A percentile compares a stretch with the other conserved stretches of the same genome.
Evolutionary conservation across 2,888 invertebrate genomes (phyloP).

Genomic region (Patella caerulea): DNA sequence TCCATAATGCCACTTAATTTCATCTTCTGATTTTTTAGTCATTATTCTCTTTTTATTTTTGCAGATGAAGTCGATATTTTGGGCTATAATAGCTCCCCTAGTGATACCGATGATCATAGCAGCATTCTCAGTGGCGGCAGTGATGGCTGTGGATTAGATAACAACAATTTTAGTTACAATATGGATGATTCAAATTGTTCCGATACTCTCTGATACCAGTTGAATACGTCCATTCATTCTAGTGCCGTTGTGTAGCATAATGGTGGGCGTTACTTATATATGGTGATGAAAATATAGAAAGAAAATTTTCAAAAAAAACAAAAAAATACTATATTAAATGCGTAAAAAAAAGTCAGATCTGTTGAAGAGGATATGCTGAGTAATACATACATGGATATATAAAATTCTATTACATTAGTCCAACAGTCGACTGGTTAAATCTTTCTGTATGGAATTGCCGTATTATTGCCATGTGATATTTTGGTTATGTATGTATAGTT

Average conservation of each 20-base stretch:
- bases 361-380: neutral
- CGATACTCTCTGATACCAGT: slow-evolving; percentile 49
- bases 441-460: slow-evolving; percentile 10
- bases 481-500: slow-evolving; percentile 2
- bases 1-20: neutral
- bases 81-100: slow-evolving; percentile 85
- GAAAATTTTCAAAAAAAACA: slow-evolving; percentile 1
- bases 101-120: slow-evolving; percentile 84
- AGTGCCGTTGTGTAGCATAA: neutral
- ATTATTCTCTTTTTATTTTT: slow-evolving; percentile 57
- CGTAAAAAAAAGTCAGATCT: slow-evolving; percentile 7
- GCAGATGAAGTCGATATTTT: slow-evolving; percentile 89
- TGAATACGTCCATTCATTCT: slow-evolving; percentile 1
- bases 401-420: neutral
- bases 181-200: slow-evolving; percentile 45
- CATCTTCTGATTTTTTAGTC: too few species aligned
- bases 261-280: neutral
- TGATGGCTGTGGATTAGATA: slow-evolving; percentile 78
- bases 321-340: slow-evolving; percentile 4
- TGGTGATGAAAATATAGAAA: slow-evolving; percentile 10
- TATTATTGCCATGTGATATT: slow-evolving; percentile 9
- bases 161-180: slow-evolving; percentile 49
- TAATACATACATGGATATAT: slow-evolving; percentile 3
- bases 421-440: neutral
- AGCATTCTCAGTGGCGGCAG: slow-evolving; percentile 79